These are phyloP conservation scores for Polyboroides typus DNA, from an alignment of 2,797 vertebrate genomes.

Conservation along the genomic window DNA sequence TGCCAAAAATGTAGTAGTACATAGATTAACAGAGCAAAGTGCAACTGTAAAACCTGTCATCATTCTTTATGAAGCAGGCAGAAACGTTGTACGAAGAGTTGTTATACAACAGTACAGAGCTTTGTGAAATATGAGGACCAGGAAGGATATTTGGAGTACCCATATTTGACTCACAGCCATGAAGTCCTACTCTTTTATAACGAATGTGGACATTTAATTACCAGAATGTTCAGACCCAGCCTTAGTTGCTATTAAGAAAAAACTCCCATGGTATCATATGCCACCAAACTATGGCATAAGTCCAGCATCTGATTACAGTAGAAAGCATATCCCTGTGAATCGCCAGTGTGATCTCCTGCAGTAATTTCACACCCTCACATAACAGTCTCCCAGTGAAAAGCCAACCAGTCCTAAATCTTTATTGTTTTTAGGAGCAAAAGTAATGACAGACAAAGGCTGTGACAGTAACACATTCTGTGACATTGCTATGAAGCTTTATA, in stretches of 20 bases:
- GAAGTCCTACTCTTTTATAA: neutral
- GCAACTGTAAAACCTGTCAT: neutral
- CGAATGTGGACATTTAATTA: neutral
- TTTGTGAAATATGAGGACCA: neutral
- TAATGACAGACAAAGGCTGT: neutral
- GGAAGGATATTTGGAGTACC: neutral
- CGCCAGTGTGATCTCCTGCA: neutral
- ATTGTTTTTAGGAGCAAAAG: neutral
- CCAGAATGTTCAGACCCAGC: neutral
- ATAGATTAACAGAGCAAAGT: neutral
- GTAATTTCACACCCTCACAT: conserved; percentile 41
- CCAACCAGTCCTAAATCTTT: neutral
- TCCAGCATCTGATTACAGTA: conserved; percentile 40
- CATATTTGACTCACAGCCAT: neutral
- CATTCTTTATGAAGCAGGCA: neutral
- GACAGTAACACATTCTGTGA: neutral
- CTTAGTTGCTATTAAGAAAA: neutral
- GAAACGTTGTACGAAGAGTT: neutral
- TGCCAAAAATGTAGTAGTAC: neutral
- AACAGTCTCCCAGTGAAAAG: neutral
- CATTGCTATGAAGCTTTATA: neutral
- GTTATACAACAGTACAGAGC: neutral
- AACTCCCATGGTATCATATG: conserved; percentile 34
- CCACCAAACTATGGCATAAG: neutral
- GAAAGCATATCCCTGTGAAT: conserved; percentile 31